Percentiles rank a stretch among this genome's conserved stretches.
These are phyloP conservation scores for Drosophila bocqueti DNA, from an alignment of 1,140 invertebrate species.

Conservation along the genomic window DNA sequence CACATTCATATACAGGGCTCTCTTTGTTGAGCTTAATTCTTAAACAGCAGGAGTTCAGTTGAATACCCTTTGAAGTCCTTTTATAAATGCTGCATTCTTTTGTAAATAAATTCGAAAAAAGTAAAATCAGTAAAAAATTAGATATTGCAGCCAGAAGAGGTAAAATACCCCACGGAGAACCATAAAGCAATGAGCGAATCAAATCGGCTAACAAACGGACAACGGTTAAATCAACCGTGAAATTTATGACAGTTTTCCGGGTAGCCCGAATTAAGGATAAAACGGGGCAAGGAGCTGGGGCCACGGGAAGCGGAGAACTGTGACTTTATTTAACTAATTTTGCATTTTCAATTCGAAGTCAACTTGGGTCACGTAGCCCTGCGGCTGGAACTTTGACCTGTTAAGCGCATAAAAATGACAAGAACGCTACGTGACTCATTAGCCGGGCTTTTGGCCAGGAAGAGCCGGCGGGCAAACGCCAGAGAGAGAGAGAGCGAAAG, in stretches of 20 bases:
- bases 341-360: conserved; percentile 70
- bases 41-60: not conserved
- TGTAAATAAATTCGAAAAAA: not conserved
- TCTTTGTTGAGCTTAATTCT: not conserved
- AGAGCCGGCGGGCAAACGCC: conserved; percentile 5
- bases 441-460: conserved; percentile 28
- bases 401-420: conserved; percentile 76
- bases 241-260: conserved; percentile 70
- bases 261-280: conserved; percentile 2
- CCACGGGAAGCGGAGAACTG: conserved; percentile 1
- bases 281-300: not conserved
- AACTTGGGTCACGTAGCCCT: conserved; percentile 61
- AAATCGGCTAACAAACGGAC: conserved; percentile 44
- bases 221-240: conserved; percentile 67
- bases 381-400: conserved; percentile 63
- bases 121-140: too few relatives aligned
- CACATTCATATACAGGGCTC: too few relatives aligned
- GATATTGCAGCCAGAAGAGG: too few relatives aligned
- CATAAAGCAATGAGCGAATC: conserved; percentile 23
- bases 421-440: conserved; percentile 78
- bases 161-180: not conserved
- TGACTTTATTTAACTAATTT: conserved; percentile 69
- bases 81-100: not conserved
- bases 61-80: not conserved
- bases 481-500: not conserved